phyloP scores from a whole-genome alignment of 2,113 vertebrate genomes.

The Paramormyrops kingsleyae region DNA sequence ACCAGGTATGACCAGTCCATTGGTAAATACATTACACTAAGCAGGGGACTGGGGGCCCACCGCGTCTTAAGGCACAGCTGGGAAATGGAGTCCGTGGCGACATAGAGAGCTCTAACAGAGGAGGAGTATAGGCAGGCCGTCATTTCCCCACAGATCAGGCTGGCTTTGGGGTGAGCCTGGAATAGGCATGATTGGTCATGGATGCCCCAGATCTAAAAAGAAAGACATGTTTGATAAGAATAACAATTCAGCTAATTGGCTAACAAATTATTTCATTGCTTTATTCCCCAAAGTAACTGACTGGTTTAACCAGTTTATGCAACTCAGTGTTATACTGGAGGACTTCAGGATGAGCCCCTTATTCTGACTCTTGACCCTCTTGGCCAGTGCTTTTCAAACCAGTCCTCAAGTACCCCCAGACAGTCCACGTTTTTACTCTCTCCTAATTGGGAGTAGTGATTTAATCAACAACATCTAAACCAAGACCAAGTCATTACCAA shows the following conservation, averaged over 20 bases:
- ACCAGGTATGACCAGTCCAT: not conserved
- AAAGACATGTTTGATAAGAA: not conserved
- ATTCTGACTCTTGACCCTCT: not conserved
- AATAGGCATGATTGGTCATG: constrained; percentile 62
- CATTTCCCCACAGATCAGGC: constrained; percentile 45
- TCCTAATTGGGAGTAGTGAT: too few species aligned
- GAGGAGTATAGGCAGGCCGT: constrained; percentile 54
- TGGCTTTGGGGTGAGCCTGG: constrained; percentile 54
- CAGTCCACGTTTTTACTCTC: too few species aligned
- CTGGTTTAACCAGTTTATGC: not conserved
- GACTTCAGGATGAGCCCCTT: not conserved
- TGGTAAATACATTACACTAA: not conserved
- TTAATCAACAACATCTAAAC: too few species aligned
- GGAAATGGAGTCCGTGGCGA: constrained; percentile 46
- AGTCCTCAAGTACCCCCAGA: too few species aligned
- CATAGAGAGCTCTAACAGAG: constrained; percentile 46
- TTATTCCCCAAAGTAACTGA: not conserved
- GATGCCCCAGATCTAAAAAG: constrained; percentile 64
- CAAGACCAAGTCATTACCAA: too few species aligned
- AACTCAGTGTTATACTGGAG: not conserved
- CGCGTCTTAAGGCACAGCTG: constrained; percentile 56
- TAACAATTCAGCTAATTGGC: not conserved
- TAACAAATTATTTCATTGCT: not conserved
- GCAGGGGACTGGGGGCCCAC: constrained; percentile 33
- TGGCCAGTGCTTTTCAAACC: too few species aligned